Evolutionary conservation across 2,888 invertebrate species (phyloP).

Genomic region (Hirtodrosophila duncani): DNA sequence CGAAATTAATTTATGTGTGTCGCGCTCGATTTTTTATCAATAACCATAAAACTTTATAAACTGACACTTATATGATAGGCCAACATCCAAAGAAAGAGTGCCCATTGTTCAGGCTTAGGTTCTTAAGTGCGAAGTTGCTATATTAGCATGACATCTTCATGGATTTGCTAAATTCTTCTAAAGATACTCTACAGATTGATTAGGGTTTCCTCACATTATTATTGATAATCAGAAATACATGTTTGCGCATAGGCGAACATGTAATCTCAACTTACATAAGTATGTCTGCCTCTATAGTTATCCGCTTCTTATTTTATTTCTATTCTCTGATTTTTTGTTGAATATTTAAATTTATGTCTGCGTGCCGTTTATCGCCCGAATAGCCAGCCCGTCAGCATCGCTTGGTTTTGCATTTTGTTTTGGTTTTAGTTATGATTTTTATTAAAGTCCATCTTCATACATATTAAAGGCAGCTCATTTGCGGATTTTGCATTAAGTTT

Average conservation of each 20-base stretch:
- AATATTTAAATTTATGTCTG: no score
- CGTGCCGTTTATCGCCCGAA: no score
- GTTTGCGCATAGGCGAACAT: no score
- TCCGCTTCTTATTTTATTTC: no score
- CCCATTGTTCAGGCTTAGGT: constrained; percentile 45
- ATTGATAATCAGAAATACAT: no score
- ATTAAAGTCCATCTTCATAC: constrained; percentile 15
- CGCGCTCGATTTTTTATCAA: constrained; percentile 40
- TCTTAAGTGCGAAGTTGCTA: constrained; percentile 29
- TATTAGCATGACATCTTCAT: constrained; percentile 18
- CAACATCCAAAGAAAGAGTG: constrained; percentile 40
- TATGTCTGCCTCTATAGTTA: no score
- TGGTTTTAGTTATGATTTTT: constrained; percentile 38
- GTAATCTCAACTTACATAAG: no score
- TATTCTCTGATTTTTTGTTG: no score
- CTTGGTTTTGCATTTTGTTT: constrained; percentile 14
- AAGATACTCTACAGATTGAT: no score
- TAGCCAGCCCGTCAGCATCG: neutral
- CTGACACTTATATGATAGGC: constrained; percentile 30
- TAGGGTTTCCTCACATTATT: no score
- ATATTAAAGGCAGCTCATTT: constrained; percentile 25
- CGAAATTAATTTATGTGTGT: constrained; percentile 32
- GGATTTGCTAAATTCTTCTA: no score
- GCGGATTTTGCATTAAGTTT: constrained; percentile 11
- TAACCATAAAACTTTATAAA: constrained; percentile 42